phyloP scores from a whole-genome alignment of 2,888 invertebrate species.

The Athetis lepigone region DNA sequence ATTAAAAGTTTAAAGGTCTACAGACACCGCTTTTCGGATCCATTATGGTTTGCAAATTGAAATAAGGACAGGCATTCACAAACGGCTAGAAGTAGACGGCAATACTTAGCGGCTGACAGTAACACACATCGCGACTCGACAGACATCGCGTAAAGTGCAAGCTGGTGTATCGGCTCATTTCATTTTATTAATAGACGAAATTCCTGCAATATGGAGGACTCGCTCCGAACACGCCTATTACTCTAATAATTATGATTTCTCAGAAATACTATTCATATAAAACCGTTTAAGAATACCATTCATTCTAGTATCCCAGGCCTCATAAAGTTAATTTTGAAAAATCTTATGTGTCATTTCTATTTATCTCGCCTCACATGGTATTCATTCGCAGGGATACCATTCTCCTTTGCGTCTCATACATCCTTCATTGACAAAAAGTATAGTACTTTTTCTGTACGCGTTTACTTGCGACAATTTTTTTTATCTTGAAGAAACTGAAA shows the following conservation, averaged over 20 bases:
- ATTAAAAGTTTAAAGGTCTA: background rate
- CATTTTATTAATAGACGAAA: constrained; percentile 73
- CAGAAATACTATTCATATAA: background rate
- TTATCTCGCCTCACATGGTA: background rate
- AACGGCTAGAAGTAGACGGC: too few relatives aligned
- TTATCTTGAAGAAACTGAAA: too few relatives aligned
- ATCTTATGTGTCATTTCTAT: background rate
- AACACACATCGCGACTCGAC: background rate
- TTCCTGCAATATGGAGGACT: constrained; percentile 70
- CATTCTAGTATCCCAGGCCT: background rate
- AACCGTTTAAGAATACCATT: background rate
- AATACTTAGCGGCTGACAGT: constrained; percentile 6
- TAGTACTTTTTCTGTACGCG: too few relatives aligned
- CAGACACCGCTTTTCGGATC: background rate
- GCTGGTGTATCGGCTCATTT: constrained; percentile 47
- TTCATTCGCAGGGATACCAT: background rate
- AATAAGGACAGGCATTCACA: too few relatives aligned
- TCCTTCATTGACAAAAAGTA: too few relatives aligned
- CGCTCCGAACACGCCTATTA: constrained; percentile 14
- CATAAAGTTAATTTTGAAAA: background rate
- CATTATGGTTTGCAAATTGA: background rate
- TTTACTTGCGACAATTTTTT: too few relatives aligned
- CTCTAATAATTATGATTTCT: constrained; percentile 35
- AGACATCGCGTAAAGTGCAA: constrained; percentile 22
- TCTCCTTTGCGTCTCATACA: too few relatives aligned